phyloP scores from a whole-genome alignment of 2,113 vertebrate genomes.

The Chaetops frenatus region DNA sequence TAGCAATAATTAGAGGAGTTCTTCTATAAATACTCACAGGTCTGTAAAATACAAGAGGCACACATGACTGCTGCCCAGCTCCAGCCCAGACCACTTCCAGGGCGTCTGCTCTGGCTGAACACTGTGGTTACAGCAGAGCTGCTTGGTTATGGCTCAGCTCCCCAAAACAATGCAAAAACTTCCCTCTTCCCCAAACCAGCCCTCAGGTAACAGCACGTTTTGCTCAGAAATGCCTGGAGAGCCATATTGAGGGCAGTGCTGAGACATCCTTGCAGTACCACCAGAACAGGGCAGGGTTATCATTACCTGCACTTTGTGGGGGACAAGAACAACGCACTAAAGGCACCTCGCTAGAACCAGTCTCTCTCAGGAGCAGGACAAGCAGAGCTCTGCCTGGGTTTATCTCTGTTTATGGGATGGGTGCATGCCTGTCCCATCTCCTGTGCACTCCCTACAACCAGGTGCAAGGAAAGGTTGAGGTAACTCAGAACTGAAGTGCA shows the following conservation, averaged over 20 bases:
- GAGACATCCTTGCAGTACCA: rapidly evolving
- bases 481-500: not conserved
- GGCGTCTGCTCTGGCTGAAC: not conserved
- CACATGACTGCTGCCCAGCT: not conserved
- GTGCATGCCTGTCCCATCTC: not conserved
- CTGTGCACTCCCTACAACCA: not conserved
- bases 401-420: not conserved
- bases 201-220: not conserved
- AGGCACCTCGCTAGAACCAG: not conserved
- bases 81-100: not conserved
- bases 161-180: not conserved
- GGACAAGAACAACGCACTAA: not conserved
- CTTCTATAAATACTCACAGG: not conserved
- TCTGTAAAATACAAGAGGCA: not conserved
- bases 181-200: not conserved
- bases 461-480: not conserved
- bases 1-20: not conserved
- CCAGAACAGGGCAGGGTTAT: not conserved
- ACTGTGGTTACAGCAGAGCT: not conserved
- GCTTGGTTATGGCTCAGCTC: not conserved
- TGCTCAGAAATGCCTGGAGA: not conserved
- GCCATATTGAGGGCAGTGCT: not conserved
- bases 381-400: not conserved
- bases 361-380: not conserved
- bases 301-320: not conserved